A percentile compares a stretch with the other conserved stretches of the same genome.
These are phyloP conservation scores for Nephrotoma guestfalica DNA, from an alignment of 2,888 invertebrate genomes.

Conservation along the genomic window DNA sequence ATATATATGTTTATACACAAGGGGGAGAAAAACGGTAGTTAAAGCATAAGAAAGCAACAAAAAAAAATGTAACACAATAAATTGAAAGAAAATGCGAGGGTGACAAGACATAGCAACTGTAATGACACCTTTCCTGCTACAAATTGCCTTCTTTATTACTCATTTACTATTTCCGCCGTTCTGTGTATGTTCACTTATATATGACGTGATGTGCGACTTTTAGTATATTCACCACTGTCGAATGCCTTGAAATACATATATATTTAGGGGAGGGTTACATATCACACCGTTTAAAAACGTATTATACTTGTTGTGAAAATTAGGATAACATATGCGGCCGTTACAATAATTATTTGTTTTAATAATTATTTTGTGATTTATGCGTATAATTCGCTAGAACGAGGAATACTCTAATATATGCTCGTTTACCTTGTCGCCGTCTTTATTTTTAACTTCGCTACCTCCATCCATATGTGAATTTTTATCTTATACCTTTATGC, in stretches of 20 bases:
- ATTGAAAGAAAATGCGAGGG: slow-evolving; percentile 1
- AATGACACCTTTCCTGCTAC: slow-evolving; percentile 8
- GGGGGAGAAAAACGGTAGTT: neutral
- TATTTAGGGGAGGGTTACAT: neutral
- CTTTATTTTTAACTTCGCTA: neutral
- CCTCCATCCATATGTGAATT: neutral
- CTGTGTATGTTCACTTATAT: neutral
- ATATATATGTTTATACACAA: neutral
- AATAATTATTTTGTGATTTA: neutral
- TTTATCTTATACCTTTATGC: neutral
- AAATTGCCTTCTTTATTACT: slow-evolving; percentile 6
- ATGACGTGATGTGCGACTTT: neutral
- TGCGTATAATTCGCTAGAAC: neutral
- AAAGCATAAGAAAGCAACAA: neutral
- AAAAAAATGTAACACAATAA: neutral
- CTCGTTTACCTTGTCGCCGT: neutral
- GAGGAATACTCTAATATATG: neutral
- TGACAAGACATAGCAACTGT: slow-evolving; percentile 6
- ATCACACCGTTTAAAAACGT: neutral
- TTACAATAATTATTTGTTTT: neutral
- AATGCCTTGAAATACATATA: neutral
- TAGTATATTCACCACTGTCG: neutral
- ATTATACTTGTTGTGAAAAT: neutral
- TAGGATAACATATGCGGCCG: neutral
- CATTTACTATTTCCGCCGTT: neutral